A percentile compares a stretch with the other conserved stretches of the same genome.
phyloP scores from a whole-genome alignment of 2,888 invertebrate species.

The Hyalella azteca region DNA sequence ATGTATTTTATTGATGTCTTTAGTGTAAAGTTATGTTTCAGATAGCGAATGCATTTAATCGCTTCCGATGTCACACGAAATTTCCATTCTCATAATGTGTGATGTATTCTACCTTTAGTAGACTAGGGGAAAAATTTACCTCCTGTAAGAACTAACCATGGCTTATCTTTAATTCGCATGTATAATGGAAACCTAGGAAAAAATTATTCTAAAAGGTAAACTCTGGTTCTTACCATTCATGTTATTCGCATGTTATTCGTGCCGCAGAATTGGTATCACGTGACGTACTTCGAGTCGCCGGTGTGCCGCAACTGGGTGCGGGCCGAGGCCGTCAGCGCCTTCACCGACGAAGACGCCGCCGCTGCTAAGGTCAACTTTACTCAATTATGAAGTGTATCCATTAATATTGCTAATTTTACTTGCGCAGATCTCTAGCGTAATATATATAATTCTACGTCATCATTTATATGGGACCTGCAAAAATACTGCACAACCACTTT shows the following conservation, averaged over 20 bases:
- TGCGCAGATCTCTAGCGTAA: not conserved
- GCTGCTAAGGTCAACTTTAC: not conserved
- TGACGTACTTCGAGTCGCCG: slow-evolving; percentile 67
- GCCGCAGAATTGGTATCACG: slow-evolving; percentile 68
- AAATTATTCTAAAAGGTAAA: not conserved
- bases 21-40: too few species aligned
- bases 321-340: not conserved
- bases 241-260: slow-evolving; percentile 20
- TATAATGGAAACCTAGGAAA: not conserved
- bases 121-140: too few species aligned
- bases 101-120: too few species aligned
- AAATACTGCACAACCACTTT: too few species aligned
- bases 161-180: too few species aligned
- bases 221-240: not conserved
- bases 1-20: too few species aligned
- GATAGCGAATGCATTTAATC: too few species aligned
- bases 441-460: too few species aligned
- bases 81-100: too few species aligned
- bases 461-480: too few species aligned
- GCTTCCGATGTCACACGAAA: too few species aligned
- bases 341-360: slow-evolving; percentile 1
- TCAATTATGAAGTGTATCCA: not conserved
- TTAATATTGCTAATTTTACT: not conserved
- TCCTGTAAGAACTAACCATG: too few species aligned
- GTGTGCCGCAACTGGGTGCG: slow-evolving; percentile 67